These are phyloP conservation scores for Odontamblyopus rebecca DNA, from an alignment of 2,797 vertebrate species.

Conservation along the genomic window DNA sequence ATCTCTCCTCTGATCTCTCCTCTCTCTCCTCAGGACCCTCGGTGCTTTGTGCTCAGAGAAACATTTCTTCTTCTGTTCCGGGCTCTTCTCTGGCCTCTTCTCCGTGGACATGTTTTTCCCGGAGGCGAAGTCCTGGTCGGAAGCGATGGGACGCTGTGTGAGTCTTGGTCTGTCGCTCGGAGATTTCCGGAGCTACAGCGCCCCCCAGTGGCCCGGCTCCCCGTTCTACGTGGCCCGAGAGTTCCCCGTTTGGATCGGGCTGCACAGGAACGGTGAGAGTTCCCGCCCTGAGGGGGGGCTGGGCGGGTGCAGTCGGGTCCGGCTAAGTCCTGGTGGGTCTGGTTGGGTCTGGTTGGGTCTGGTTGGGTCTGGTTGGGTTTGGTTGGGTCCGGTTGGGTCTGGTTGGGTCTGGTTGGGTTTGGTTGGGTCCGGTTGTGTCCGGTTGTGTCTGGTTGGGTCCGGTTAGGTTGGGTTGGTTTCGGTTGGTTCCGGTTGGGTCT, in stretches of 20 bases:
- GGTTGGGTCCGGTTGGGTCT: too few relatives aligned
- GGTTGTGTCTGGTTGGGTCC: too few relatives aligned
- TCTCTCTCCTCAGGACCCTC: not conserved
- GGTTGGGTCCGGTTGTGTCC: too few relatives aligned
- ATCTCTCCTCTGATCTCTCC: too few relatives aligned
- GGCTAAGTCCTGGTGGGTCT: not conserved
- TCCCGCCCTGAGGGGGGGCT: not conserved
- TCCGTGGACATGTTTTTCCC: not conserved
- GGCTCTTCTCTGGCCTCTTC: not conserved
- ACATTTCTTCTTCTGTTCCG: not conserved
- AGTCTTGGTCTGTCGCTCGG: not conserved
- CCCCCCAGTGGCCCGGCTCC: not conserved
- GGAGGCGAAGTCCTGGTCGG: not conserved
- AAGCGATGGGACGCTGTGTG: not conserved
- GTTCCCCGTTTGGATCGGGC: not conserved
- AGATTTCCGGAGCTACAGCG: not conserved
- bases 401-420: too few relatives aligned
- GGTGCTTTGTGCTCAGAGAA: not conserved
- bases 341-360: not conserved
- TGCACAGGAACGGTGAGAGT: not conserved
- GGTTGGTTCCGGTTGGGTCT: too few relatives aligned
- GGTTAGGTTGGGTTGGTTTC: too few relatives aligned
- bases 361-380: too few relatives aligned
- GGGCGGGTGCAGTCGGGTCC: too few relatives aligned
- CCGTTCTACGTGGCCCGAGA: not conserved